A percentile compares a stretch with the other conserved stretches of the same genome.
phyloP scores from a whole-genome alignment of 2,797 vertebrate species.

The Parauchenoglanis ngamensis region DNA sequence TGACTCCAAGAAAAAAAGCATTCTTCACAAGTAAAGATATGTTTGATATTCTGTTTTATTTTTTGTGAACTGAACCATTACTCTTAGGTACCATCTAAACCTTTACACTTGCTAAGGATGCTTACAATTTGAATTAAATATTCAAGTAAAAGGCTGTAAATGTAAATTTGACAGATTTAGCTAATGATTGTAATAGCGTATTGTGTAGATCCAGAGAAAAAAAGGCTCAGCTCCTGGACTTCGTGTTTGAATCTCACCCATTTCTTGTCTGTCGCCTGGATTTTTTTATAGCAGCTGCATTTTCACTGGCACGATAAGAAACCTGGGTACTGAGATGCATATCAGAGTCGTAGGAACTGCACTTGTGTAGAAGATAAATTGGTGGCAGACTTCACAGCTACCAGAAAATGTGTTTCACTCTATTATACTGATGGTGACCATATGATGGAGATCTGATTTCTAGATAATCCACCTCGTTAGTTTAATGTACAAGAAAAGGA shows the following conservation, averaged over 20 bases:
- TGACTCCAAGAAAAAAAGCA: neutral
- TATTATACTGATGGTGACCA: neutral
- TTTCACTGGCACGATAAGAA: neutral
- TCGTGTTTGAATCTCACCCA: neutral
- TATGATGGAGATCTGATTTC: neutral
- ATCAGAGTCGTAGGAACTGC: neutral
- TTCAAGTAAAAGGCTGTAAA: neutral
- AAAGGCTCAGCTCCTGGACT: neutral
- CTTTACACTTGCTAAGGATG: neutral
- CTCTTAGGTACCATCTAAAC: neutral
- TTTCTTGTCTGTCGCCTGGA: neutral
- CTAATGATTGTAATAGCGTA: neutral
- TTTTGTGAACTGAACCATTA: neutral
- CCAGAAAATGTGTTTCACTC: neutral
- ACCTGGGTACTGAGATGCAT: neutral
- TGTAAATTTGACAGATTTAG: neutral
- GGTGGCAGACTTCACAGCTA: constrained; percentile 2
- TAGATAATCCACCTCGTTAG: neutral
- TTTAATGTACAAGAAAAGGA: neutral
- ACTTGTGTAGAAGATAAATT: constrained; percentile 9
- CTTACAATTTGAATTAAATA: neutral
- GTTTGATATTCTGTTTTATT: neutral
- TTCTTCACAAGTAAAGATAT: neutral
- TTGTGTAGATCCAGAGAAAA: neutral
- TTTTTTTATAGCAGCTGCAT: neutral